phyloP scores from a whole-genome alignment of 2,888 invertebrate genomes.

The Leistus spinibarbis region DNA sequence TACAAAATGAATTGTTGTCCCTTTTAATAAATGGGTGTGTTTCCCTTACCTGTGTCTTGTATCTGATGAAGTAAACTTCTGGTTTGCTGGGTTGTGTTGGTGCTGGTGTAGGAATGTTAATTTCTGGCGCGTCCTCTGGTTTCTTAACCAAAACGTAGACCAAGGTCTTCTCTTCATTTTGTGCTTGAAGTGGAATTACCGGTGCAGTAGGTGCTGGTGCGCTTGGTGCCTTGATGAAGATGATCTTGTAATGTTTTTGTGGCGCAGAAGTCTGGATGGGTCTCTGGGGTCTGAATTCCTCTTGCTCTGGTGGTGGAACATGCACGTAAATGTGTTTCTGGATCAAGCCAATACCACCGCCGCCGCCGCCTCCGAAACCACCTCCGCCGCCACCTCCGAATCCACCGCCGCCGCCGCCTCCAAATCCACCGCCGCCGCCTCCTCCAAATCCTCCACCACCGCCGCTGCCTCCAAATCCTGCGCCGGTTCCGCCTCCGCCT shows the following conservation, averaged over 20 bases:
- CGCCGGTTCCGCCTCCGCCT: conserved; percentile 39
- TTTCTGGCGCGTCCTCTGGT: conserved; percentile 85
- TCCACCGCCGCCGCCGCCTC: conserved; percentile 41
- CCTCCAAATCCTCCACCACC: neutral
- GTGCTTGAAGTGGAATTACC: conserved; percentile 78
- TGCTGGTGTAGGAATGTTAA: conserved; percentile 76
- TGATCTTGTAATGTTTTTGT: conserved; percentile 90
- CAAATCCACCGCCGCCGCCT: conserved; percentile 36
- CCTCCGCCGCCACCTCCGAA: conserved; percentile 55
- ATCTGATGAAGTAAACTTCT: conserved; percentile 90
- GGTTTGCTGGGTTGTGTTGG: conserved; percentile 89
- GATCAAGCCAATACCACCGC: conserved; percentile 67
- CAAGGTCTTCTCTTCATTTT: conserved; percentile 88
- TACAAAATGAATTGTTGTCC: neutral
- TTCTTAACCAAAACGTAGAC: conserved; percentile 91
- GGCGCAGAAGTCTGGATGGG: conserved; percentile 73
- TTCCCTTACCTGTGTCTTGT: conserved; percentile 73
- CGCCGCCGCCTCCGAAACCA: conserved; percentile 59
- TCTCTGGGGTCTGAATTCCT: conserved; percentile 69
- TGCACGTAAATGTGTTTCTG: conserved; percentile 91
- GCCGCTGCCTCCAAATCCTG: conserved; percentile 25
- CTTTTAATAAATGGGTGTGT: conserved; percentile 47
- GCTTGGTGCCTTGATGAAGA: conserved; percentile 89
- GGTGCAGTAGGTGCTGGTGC: conserved; percentile 82
- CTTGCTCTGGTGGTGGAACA: conserved; percentile 87